Conservation (phyloP, 2,888 invertebrate species). For the Aleiodes testaceus region DNA sequence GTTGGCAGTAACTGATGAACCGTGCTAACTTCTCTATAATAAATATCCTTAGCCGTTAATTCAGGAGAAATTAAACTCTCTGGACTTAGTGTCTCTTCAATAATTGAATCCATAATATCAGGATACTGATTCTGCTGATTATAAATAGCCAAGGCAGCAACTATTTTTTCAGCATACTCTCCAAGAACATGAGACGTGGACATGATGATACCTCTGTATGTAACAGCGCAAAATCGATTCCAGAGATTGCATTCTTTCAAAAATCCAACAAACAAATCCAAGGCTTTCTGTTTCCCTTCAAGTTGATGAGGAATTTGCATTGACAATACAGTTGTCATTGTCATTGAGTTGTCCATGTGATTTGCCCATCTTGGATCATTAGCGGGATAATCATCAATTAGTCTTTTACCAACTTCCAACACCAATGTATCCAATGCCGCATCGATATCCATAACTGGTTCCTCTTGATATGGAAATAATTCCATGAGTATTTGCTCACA, state of each 20-base stretch:
- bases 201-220: slow-evolving; percentile 73
- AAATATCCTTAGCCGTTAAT: slow-evolving; percentile 83
- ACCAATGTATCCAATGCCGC: slow-evolving; percentile 77
- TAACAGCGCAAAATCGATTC: slow-evolving; percentile 75
- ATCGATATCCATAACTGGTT: slow-evolving; percentile 72
- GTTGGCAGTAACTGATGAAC: slow-evolving; percentile 80
- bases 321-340: slow-evolving; percentile 75
- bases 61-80: slow-evolving; percentile 65
- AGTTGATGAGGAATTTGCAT: slow-evolving; percentile 90
- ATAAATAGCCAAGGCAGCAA: slow-evolving; percentile 82
- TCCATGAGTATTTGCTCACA: slow-evolving; percentile 74
- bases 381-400: slow-evolving; percentile 91
- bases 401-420: slow-evolving; percentile 81
- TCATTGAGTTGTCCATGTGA: slow-evolving; percentile 67
- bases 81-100: slow-evolving; percentile 62
- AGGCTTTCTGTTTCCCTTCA: slow-evolving; percentile 88
- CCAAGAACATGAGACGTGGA: slow-evolving; percentile 78
- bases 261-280: slow-evolving; percentile 85
- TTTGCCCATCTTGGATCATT: slow-evolving; percentile 88
- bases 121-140: slow-evolving; percentile 76
- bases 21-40: slow-evolving; percentile 82
- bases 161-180: slow-evolving; percentile 86
- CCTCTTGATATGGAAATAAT: slow-evolving; percentile 73
- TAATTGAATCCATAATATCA: slow-evolving; percentile 62
- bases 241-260: slow-evolving; percentile 81